Base-by-base conservation (phyloP, 2,888 invertebrate species). In the Dynastes hyllus region DNA sequence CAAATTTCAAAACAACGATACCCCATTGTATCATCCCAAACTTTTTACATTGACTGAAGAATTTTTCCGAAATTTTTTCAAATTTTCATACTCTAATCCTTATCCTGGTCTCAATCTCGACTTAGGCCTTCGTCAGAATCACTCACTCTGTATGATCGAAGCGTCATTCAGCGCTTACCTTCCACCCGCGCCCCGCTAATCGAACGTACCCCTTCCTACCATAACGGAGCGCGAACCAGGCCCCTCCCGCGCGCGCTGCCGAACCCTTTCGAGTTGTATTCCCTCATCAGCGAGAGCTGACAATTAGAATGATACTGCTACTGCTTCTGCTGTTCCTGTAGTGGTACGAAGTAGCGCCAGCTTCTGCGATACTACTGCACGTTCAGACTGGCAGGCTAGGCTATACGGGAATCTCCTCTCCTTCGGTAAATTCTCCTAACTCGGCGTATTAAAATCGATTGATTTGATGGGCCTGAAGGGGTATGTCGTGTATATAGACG, bases 281-380 rank as follows among this genome's bases (percentile, higher is more conserved):
- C 79, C 81, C 83, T 83, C 83, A 83, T 83, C 83, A 83, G 73
- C 16, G 77, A 61, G 81, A 82, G 85, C 86, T 86, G 87, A 88
- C 88, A 88, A 88, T 88, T 88, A 88, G 88, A 88, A 86, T 88
- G 88, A 88, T 88, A 88, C 88, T 86, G 80, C 73, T 45, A 22
- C 69, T 69, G 50, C 69, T 45, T 45, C 45, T 51, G 51, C 29
- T 50, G 67, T 45, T 67, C 45, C 67, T 67, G 50, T 45, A 65
- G 32, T 65, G 37, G 65, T 37, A 13, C 13, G n/a, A 40, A 9
- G 53, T 58, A 58, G 16, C 8, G 40, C 22, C 32, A 16, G 65
- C 65, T 65, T 29, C 37, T 40, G 65, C 32, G 65, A 65, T 40
- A 40, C 37, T 65, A 16, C 37, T 16, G 32, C 32, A 65, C 37